Evolutionary conservation across 2,888 invertebrate genomes (phyloP).

Genomic region (Molanna angustata): DNA sequence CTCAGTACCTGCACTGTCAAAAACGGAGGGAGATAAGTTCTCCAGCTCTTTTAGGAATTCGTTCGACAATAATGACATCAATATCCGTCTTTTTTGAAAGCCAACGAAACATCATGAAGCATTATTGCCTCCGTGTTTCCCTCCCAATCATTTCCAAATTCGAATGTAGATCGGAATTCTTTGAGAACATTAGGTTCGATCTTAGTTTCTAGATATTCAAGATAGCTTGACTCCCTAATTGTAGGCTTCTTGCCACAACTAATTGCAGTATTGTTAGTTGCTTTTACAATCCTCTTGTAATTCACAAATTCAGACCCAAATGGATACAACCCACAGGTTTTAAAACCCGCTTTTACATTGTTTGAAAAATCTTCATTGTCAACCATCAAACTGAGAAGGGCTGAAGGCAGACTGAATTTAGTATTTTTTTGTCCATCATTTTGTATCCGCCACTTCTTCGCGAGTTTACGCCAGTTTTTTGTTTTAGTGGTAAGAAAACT

Average conservation of each 20-base stretch:
- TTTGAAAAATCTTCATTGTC: background rate
- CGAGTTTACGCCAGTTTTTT: background rate
- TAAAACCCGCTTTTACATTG: constrained; percentile 2
- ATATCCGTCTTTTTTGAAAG: background rate
- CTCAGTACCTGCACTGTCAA: no score
- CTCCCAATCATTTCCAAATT: background rate
- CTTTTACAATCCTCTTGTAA: background rate
- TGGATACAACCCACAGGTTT: background rate
- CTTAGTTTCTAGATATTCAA: background rate
- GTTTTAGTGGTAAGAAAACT: constrained; percentile 2
- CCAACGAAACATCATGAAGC: background rate
- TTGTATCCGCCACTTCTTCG: background rate
- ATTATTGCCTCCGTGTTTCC: background rate
- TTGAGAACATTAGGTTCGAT: background rate
- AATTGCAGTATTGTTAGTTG: no score
- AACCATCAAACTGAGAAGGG: background rate
- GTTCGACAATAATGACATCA: no score
- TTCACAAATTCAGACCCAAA: constrained; percentile 1
- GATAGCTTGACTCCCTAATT: background rate
- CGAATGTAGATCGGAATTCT: background rate
- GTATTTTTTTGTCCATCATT: background rate
- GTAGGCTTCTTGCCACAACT: no score
- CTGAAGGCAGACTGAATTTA: constrained; percentile 2
- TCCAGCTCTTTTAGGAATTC: no score
- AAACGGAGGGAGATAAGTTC: no score